These are phyloP conservation scores for Grallaria varia DNA, from an alignment of 2,113 vertebrate genomes.

Conservation along the genomic window DNA sequence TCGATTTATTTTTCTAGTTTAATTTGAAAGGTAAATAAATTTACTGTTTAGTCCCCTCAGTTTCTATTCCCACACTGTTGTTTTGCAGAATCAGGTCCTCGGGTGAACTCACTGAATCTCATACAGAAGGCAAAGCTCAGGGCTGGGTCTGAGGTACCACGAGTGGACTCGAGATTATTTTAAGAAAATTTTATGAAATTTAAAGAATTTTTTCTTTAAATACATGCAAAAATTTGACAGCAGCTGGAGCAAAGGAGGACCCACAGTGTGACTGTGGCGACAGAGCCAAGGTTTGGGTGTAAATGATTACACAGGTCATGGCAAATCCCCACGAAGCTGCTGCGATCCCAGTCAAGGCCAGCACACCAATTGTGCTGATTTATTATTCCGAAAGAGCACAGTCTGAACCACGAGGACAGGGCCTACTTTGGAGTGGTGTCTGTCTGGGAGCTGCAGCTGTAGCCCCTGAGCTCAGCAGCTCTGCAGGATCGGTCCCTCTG, in stretches of 20 bases:
- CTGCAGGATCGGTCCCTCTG: not conserved
- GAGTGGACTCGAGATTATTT: not conserved
- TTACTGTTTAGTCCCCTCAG: not conserved
- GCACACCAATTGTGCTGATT: not conserved
- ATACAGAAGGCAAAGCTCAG: not conserved
- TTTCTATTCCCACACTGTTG: not conserved
- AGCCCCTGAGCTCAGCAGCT: not conserved
- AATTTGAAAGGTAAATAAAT: not conserved
- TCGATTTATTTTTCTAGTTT: not conserved
- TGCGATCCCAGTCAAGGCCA: not conserved
- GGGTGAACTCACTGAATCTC: not conserved
- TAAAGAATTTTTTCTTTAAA: no score
- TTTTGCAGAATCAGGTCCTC: not conserved
- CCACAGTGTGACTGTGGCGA: not conserved
- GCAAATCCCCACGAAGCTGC: not conserved
- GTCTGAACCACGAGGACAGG: not conserved
- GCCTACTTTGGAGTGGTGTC: not conserved
- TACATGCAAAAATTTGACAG: not conserved
- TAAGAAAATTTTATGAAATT: no score
- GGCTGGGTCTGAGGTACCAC: not conserved
- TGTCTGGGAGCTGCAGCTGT: not conserved
- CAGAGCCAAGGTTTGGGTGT: not conserved
- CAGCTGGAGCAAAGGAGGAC: not conserved
- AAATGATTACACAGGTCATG: not conserved
- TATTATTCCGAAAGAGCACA: not conserved